Evolutionary conservation across 2,888 invertebrate genomes (phyloP).

Genomic region (Galeruca laticollis): DNA sequence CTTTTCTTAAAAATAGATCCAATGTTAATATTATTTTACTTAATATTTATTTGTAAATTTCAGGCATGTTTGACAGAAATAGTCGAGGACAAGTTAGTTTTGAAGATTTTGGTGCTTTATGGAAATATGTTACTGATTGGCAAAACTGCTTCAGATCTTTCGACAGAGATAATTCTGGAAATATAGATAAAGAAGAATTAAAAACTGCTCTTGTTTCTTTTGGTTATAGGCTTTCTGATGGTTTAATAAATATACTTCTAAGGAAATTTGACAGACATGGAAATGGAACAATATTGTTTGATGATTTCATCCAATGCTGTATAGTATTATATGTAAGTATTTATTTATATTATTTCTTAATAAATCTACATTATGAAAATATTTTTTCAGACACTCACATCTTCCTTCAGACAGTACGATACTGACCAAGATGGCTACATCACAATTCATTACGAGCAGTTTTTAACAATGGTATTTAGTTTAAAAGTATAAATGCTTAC

Average conservation of each 20-base stretch:
- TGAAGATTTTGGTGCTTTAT: slow-evolving; percentile 94
- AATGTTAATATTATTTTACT: neutral
- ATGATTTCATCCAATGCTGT: slow-evolving; percentile 98
- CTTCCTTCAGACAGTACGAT: slow-evolving; percentile 89
- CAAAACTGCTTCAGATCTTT: slow-evolving; percentile 95
- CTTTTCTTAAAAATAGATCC: neutral
- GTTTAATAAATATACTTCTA: slow-evolving; percentile 83
- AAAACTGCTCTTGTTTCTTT: slow-evolving; percentile 90
- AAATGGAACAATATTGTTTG: slow-evolving; percentile 92
- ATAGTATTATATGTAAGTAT: slow-evolving; percentile 89
- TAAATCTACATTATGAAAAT: neutral
- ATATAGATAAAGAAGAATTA: slow-evolving; percentile 92
- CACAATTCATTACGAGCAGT: slow-evolving; percentile 95
- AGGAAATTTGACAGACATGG: slow-evolving; percentile 95
- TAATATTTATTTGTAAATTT: slow-evolving; percentile 33
- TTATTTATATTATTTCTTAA: neutral
- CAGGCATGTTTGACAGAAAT: slow-evolving; percentile 93
- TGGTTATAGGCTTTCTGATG: slow-evolving; percentile 88
- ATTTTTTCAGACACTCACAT: slow-evolving; percentile 84
- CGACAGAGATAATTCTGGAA: slow-evolving; percentile 92
- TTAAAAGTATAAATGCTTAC: slow-evolving; percentile 73
- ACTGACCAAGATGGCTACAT: slow-evolving; percentile 96
- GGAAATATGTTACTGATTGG: slow-evolving; percentile 99
- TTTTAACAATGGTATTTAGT: slow-evolving; percentile 90
- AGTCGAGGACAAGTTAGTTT: slow-evolving; percentile 91